These are phyloP conservation scores for Cinclus mexicanus DNA, from an alignment of 2,113 vertebrate species.

Conservation along the genomic window DNA sequence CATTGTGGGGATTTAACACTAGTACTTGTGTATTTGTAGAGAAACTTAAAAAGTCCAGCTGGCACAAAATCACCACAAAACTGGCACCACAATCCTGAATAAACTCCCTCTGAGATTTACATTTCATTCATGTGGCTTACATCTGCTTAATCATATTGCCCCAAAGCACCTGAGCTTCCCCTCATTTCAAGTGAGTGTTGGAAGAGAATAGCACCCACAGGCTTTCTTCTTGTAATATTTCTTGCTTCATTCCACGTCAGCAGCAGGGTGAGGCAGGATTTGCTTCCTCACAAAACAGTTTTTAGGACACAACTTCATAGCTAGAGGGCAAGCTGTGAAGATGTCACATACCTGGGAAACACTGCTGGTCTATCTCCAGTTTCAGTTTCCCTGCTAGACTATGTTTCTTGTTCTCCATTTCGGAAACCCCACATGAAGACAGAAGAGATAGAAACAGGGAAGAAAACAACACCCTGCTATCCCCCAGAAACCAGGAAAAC, in stretches of 20 bases:
- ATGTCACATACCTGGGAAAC: background rate
- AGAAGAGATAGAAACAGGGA: background rate
- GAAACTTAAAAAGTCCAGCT: constrained; percentile 40
- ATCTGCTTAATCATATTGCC: background rate
- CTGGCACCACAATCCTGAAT: background rate
- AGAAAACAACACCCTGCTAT: background rate
- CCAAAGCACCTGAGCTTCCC: background rate
- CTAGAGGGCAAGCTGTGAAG: background rate
- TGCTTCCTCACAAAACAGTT: background rate
- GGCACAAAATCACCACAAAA: constrained; percentile 56
- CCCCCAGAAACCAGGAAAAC: background rate
- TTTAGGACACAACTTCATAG: background rate
- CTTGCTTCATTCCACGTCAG: background rate
- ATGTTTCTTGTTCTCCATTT: background rate
- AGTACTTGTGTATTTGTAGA: background rate
- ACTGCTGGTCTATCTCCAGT: accelerated
- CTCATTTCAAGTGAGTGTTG: background rate
- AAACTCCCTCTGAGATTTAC: constrained; percentile 15
- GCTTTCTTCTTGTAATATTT: background rate
- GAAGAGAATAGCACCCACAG: background rate
- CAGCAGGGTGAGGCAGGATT: background rate
- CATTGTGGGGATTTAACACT: constrained; percentile 15
- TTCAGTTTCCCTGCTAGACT: background rate
- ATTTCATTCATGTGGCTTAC: constrained; percentile 31
- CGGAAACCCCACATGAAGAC: background rate